phyloP scores from a whole-genome alignment of 2,113 vertebrate species.

The Chlorocebus sabaeus region DNA sequence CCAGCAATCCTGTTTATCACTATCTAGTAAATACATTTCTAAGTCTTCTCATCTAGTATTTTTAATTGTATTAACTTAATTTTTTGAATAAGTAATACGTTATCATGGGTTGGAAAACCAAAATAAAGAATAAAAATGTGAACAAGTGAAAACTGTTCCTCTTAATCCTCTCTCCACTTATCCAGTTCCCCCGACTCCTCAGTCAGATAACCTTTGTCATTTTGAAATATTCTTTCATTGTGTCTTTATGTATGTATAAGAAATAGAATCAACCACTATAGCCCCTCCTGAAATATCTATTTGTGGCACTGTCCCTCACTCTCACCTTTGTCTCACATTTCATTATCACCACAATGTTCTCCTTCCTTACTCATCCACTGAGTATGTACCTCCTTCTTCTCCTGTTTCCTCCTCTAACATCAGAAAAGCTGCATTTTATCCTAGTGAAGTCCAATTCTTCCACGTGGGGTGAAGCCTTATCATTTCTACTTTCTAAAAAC shows the following conservation, averaged over 20 bases:
- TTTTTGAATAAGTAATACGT: not conserved
- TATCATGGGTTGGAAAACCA: not conserved
- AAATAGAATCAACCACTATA: not conserved
- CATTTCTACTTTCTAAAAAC: not conserved
- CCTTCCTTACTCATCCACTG: not conserved
- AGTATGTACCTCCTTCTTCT: not conserved
- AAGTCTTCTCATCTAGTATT: not conserved
- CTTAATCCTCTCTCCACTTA: not conserved
- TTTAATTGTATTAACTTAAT: not conserved
- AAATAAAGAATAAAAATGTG: not conserved
- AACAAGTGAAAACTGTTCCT: not conserved
- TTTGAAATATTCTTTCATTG: not conserved
- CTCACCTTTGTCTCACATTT: not conserved
- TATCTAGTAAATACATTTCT: not conserved
- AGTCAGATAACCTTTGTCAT: not conserved
- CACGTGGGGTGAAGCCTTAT: not conserved
- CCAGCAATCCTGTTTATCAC: not conserved
- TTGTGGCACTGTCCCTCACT: not conserved
- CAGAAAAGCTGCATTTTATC: not conserved
- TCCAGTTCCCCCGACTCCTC: not conserved
- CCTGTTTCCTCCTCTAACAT: not conserved
- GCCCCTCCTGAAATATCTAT: not conserved
- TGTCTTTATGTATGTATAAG: not conserved
- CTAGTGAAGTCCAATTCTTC: not conserved
- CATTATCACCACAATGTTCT: not conserved